Evolutionary conservation across 2,888 invertebrate genomes (phyloP).

Genomic region (Ectobius pallidus): DNA sequence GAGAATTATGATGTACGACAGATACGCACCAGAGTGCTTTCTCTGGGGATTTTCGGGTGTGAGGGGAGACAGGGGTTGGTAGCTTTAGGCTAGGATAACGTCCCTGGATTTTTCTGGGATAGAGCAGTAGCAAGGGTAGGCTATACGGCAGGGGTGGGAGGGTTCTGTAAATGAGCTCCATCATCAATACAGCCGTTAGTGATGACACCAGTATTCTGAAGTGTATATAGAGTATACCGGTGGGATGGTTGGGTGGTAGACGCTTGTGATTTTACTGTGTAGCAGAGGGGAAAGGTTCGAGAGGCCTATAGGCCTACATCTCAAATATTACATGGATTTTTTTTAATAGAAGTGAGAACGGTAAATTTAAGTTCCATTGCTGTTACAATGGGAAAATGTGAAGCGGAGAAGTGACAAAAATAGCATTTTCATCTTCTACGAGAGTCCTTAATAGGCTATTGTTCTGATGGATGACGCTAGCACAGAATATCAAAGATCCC

Average conservation of each 20-base stretch:
- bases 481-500: no score
- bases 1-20: slow-evolving; percentile 40
- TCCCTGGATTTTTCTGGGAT: slow-evolving; percentile 27
- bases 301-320: no score
- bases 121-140: neutral
- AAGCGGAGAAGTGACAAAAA: no score
- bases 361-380: no score
- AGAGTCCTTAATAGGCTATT: no score
- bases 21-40: slow-evolving; percentile 18
- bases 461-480: no score
- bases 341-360: no score
- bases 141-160: neutral
- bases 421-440: no score
- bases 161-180: slow-evolving; percentile 35
- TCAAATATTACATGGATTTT: no score
- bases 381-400: no score
- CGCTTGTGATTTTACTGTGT: neutral
- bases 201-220: slow-evolving; percentile 39
- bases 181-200: slow-evolving; percentile 40
- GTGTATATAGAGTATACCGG: slow-evolving; percentile 14
- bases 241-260: neutral
- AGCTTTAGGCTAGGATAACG: slow-evolving; percentile 23
- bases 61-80: slow-evolving; percentile 1
- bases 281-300: neutral
- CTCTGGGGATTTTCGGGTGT: slow-evolving; percentile 6